phyloP scores from a whole-genome alignment of 2,113 vertebrate species.

The Caretta caretta region DNA sequence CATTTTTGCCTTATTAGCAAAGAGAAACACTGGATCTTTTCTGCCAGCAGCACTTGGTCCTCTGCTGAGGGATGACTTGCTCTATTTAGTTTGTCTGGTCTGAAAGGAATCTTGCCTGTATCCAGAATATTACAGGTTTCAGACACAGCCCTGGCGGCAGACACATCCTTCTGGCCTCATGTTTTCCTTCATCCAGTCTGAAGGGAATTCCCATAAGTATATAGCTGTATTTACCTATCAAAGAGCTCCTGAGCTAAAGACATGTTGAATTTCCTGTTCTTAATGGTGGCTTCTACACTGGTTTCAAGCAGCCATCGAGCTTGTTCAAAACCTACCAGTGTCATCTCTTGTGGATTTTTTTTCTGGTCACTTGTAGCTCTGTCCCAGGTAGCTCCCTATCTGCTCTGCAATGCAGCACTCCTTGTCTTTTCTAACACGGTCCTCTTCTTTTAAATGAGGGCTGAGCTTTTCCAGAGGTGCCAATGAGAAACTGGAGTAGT shows the following conservation, averaged over 20 bases:
- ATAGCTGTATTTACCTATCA: not conserved
- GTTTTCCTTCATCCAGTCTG: not conserved
- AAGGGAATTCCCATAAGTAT: not conserved
- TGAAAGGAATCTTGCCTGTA: not conserved
- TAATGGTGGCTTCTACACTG: not conserved
- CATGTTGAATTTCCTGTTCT: not conserved
- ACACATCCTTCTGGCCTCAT: fast-evolving
- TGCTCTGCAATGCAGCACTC: not conserved
- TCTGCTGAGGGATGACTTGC: no score
- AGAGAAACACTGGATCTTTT: not conserved
- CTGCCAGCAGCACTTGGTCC: not conserved
- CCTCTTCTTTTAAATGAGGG: not conserved
- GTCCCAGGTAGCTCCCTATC: not conserved
- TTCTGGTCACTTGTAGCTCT: not conserved
- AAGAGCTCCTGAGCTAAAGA: not conserved
- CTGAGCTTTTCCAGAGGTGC: fast-evolving
- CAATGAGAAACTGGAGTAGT: not conserved
- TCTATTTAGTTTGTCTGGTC: fast-evolving
- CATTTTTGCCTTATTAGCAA: not conserved
- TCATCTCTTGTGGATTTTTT: not conserved
- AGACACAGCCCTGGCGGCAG: not conserved
- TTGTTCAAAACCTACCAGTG: not conserved
- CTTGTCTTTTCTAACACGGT: not conserved
- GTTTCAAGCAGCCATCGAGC: not conserved
- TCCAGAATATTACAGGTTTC: not conserved